Evolutionary conservation across 2,888 invertebrate genomes (phyloP).

Genomic region (Sesia apiformis): DNA sequence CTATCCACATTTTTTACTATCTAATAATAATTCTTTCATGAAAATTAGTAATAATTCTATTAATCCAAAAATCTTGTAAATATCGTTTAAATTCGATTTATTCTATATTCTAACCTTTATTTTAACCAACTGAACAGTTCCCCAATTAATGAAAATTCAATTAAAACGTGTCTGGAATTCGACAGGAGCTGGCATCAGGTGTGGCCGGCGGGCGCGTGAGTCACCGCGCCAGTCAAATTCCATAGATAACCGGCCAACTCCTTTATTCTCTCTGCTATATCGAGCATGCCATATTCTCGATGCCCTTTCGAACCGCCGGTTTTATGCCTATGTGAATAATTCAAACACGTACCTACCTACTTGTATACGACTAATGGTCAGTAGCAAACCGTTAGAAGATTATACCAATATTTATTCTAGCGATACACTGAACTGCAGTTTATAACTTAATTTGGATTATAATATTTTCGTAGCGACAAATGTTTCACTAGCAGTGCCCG

Average conservation of each 20-base stretch:
- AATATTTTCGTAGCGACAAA: no score
- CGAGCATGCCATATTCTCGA: conserved; percentile 47
- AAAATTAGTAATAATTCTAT: no score
- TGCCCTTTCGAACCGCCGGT: conserved; percentile 54
- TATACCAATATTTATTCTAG: background rate
- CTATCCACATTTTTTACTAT: no score
- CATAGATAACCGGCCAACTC: conserved; percentile 60
- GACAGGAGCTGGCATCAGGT: conserved; percentile 57
- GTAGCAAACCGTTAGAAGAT: background rate
- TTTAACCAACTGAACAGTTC: background rate
- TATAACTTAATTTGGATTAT: no score
- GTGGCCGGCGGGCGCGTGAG: conserved; percentile 56
- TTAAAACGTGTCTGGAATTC: conserved; percentile 40
- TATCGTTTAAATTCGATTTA: no score
- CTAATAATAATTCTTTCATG: no score
- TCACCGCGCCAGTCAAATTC: conserved; percentile 58
- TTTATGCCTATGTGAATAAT: conserved; percentile 22
- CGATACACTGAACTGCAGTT: no score
- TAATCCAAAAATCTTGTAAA: no score
- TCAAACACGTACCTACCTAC: conserved; percentile 14
- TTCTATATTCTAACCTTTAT: background rate
- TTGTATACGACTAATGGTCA: background rate
- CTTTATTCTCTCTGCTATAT: conserved; percentile 47
- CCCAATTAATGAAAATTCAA: conserved; percentile 7
- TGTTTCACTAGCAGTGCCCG: no score